A percentile compares a stretch with the other conserved stretches of the same genome.
Conservation (phyloP, 2,888 invertebrate genomes). For the Gnatocerus cornutus region DNA sequence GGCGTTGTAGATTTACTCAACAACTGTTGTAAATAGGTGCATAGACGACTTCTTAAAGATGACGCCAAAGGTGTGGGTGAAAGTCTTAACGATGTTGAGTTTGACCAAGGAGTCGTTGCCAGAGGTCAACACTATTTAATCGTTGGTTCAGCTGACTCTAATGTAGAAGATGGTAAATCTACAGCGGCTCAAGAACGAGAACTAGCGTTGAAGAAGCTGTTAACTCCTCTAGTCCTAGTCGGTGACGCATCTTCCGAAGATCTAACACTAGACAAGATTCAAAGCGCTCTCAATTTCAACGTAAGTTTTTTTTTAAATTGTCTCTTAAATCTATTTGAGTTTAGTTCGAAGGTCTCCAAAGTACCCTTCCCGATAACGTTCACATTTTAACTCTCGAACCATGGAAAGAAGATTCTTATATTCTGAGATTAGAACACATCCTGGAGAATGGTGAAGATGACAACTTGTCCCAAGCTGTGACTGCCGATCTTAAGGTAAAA, state of each 20-base stretch:
- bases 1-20: neutral
- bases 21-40: slow-evolving; percentile 73
- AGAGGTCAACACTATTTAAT: slow-evolving; percentile 72
- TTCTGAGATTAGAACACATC: slow-evolving; percentile 79
- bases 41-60: slow-evolving; percentile 87
- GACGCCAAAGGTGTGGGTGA: slow-evolving; percentile 95
- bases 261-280: slow-evolving; percentile 31
- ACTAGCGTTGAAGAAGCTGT: slow-evolving; percentile 73
- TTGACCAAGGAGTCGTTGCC: slow-evolving; percentile 79
- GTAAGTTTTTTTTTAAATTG: slow-evolving; percentile 11
- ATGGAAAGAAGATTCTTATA: slow-evolving; percentile 73
- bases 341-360: slow-evolving; percentile 70
- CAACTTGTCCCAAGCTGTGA: slow-evolving; percentile 66
- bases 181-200: slow-evolving; percentile 69
- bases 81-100: slow-evolving; percentile 87
- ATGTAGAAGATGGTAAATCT: slow-evolving; percentile 23
- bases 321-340: neutral
- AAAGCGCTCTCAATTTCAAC: slow-evolving; percentile 29
- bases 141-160: slow-evolving; percentile 51
- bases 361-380: slow-evolving; percentile 78
- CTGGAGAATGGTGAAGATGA: slow-evolving; percentile 56
- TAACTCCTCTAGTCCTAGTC: slow-evolving; percentile 70
- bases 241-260: slow-evolving; percentile 33
- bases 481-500: slow-evolving; percentile 71
- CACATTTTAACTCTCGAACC: slow-evolving; percentile 87